phyloP scores from a whole-genome alignment of 2,888 invertebrate genomes.

The Drosophila lacicola region DNA sequence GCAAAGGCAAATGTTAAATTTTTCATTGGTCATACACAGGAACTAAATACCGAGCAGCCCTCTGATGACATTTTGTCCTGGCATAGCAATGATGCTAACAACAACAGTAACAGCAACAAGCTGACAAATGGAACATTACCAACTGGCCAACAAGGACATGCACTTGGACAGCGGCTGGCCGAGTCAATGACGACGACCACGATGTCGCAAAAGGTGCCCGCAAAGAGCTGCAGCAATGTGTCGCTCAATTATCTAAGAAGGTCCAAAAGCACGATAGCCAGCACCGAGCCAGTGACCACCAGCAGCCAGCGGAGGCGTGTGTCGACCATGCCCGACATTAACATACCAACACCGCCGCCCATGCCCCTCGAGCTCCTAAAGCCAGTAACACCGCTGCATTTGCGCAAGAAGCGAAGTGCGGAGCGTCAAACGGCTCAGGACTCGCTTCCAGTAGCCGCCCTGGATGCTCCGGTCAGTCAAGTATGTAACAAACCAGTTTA shows the following conservation, averaged over 20 bases:
- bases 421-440: conserved; percentile 22
- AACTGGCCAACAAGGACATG: conserved; percentile 24
- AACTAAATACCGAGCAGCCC: conserved; percentile 55
- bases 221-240: conserved; percentile 64
- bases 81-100: conserved; percentile 69
- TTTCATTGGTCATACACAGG: conserved; percentile 81
- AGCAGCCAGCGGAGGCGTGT: conserved; percentile 62
- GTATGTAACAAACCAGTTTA: conserved; percentile 53
- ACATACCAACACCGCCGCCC: conserved; percentile 78
- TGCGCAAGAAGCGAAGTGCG: conserved; percentile 67
- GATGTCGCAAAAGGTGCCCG: conserved; percentile 15
- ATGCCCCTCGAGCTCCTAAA: conserved; percentile 68
- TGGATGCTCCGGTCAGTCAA: conserved; percentile 50
- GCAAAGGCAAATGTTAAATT: conserved; percentile 71
- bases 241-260: conserved; percentile 69
- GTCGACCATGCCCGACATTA: conserved; percentile 67
- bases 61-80: conserved; percentile 59
- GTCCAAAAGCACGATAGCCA: conserved; percentile 52
- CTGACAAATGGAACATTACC: conserved; percentile 66
- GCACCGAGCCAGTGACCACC: conserved; percentile 9
- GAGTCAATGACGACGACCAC: conserved; percentile 19
- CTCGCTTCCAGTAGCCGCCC: conserved; percentile 3
- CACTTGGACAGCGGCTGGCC: conserved; percentile 17
- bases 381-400: conserved; percentile 63
- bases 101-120: conserved; percentile 34